Evolutionary conservation across 2,888 invertebrate species (phyloP).

Genomic region (Parochlus steinenii): DNA sequence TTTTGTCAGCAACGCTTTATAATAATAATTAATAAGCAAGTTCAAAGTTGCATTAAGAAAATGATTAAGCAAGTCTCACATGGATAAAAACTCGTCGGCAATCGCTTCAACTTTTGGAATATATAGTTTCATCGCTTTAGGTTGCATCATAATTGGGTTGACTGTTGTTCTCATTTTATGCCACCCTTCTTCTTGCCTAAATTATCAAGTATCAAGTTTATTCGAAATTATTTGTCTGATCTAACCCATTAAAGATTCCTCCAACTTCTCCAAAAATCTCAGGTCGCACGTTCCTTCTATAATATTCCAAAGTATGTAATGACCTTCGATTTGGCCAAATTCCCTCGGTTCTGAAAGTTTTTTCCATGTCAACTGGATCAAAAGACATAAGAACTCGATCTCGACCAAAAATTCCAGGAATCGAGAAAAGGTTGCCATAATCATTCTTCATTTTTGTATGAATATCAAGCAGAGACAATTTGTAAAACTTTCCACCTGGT

Average conservation of each 20-base stretch:
- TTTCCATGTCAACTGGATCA: conserved; percentile 33
- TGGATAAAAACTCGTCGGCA: conserved; percentile 26
- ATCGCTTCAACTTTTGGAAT: conserved; percentile 34
- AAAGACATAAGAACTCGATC: conserved; percentile 29
- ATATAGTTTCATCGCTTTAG: conserved; percentile 38
- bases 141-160: conserved; percentile 47
- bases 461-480: background rate
- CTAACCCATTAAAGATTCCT: conserved; percentile 1
- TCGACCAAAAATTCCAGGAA: conserved; percentile 27
- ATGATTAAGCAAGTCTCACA: conserved; percentile 16
- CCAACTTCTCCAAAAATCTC: conserved; percentile 23
- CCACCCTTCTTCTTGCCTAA: conserved; percentile 47
- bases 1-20: conserved; percentile 25
- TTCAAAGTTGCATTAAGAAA: background rate
- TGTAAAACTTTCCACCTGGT: conserved; percentile 2
- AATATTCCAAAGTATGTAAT: conserved; percentile 25
- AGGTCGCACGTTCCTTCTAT: conserved; percentile 25
- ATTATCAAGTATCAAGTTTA: background rate
- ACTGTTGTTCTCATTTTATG: conserved; percentile 45
- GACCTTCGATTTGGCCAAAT: conserved; percentile 28
- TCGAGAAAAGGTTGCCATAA: conserved; percentile 21
- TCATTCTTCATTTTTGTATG: background rate
- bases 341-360: conserved; percentile 32
- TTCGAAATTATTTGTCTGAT: no score
- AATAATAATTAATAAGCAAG: no score